phyloP scores from a whole-genome alignment of 1,140 invertebrate genomes.

The Solenopsis invicta region DNA sequence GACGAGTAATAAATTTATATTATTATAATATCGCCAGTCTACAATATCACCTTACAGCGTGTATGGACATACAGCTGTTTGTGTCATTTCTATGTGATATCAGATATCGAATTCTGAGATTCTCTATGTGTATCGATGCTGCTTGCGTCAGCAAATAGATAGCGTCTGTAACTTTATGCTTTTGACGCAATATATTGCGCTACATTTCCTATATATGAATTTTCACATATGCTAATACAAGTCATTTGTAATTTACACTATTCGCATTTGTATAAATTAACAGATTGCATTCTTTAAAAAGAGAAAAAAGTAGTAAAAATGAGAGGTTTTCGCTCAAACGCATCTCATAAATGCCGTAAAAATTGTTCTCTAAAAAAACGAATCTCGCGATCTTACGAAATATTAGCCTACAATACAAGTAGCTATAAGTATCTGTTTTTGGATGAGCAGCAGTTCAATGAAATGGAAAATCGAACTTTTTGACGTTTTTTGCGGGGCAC shows the following conservation, averaged over 20 bases:
- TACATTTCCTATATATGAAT: conserved; percentile 1
- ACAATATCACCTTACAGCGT: conserved; percentile 59
- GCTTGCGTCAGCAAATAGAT: conserved; percentile 65
- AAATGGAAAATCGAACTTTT: conserved; percentile 79
- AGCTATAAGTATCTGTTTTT: conserved; percentile 75
- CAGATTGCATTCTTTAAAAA: conserved; percentile 1
- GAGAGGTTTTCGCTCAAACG: conserved; percentile 7
- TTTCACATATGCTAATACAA: neutral
- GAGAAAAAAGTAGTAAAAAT: conserved; percentile 5
- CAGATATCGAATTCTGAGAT: conserved; percentile 47
- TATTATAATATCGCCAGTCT: conserved; percentile 63
- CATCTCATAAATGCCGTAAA: conserved; percentile 34
- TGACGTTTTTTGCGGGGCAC: conserved; percentile 76
- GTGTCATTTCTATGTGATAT: conserved; percentile 54
- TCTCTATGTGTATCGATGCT: conserved; percentile 58
- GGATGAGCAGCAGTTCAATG: conserved; percentile 81
- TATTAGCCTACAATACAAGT: conserved; percentile 57
- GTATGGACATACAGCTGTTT: conserved; percentile 28
- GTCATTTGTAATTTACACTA: conserved; percentile 12
- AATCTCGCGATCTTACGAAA: conserved; percentile 44
- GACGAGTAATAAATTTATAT: conserved; percentile 54
- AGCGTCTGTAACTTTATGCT: conserved; percentile 39
- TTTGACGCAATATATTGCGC: conserved; percentile 6
- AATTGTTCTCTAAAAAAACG: conserved; percentile 25
- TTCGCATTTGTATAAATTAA: conserved; percentile 38